These are phyloP conservation scores for Dynastes maya DNA, from an alignment of 2,888 invertebrate species.

Conservation along the genomic window DNA sequence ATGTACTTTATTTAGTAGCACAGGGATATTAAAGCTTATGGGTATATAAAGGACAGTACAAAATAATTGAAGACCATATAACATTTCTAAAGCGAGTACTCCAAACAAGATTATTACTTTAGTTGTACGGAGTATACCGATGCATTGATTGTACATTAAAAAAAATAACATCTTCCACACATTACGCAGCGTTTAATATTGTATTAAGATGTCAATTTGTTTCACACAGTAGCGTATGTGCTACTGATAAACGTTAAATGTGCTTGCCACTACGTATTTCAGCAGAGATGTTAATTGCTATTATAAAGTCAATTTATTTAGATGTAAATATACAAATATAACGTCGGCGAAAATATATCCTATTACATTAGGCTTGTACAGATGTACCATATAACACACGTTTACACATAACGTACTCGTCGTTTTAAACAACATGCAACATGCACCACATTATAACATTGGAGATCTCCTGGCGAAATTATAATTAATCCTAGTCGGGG, in stretches of 20 bases:
- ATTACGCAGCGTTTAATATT: too few species aligned
- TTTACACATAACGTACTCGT: slow-evolving; percentile 8
- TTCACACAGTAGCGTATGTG: too few species aligned
- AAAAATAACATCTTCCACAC: too few species aligned
- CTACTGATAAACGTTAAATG: slow-evolving; percentile 5
- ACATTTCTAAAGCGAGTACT: too few species aligned
- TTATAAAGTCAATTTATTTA: slow-evolving; percentile 45
- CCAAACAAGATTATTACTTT: too few species aligned
- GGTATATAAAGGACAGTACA: too few species aligned
- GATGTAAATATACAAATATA: slow-evolving; percentile 44
- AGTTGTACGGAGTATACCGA: too few species aligned
- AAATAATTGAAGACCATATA: too few species aligned
- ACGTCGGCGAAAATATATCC: slow-evolving; percentile 37
- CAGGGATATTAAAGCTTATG: too few species aligned
- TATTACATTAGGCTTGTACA: slow-evolving; percentile 4
- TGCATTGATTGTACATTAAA: too few species aligned
- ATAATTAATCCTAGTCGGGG: slow-evolving; percentile 46
- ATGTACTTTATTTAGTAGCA: too few species aligned
- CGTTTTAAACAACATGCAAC: slow-evolving; percentile 28
- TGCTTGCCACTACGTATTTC: slow-evolving; percentile 35
- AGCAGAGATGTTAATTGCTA: slow-evolving; percentile 41
- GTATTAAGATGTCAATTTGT: too few species aligned
- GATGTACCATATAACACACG: not conserved
- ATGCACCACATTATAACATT: slow-evolving; percentile 25
- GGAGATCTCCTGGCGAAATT: slow-evolving; percentile 43